phyloP scores from a whole-genome alignment of 35 echinoderm and acorn worm genomes.

The Diadema setosum region DNA sequence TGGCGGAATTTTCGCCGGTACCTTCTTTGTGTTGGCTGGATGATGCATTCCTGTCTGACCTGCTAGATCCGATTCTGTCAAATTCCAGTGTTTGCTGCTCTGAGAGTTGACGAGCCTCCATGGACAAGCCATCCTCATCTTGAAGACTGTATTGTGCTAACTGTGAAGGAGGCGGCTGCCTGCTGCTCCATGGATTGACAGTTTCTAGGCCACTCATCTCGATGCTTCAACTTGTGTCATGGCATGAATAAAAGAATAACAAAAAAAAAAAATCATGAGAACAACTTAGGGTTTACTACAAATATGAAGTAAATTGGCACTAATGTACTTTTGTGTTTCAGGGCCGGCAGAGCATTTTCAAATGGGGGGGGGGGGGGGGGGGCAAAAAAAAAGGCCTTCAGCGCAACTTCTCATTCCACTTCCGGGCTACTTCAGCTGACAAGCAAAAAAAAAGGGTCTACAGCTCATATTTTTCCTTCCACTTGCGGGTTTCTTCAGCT shows the following conservation, averaged over 20 bases:
- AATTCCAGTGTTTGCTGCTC: background rate
- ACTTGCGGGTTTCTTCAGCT: too few species aligned
- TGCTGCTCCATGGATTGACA: background rate
- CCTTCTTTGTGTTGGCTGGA: background rate
- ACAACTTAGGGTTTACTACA: too few species aligned
- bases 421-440: too few species aligned
- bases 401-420: too few species aligned
- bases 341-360: too few species aligned
- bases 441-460: too few species aligned
- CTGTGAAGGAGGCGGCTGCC: background rate
- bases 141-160: background rate
- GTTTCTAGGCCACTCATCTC: background rate
- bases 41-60: background rate
- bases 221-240: background rate
- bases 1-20: background rate
- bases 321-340: too few species aligned
- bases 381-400: too few species aligned
- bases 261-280: too few species aligned
- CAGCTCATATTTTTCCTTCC: too few species aligned
- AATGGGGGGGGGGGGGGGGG: too few species aligned
- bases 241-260: background rate
- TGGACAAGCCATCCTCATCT: background rate
- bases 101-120: background rate
- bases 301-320: too few species aligned
- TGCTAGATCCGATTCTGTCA: background rate